These are phyloP conservation scores for Drosophila nr. perissopoda DNA, from an alignment of 2,888 invertebrate genomes.

Conservation along the genomic window DNA sequence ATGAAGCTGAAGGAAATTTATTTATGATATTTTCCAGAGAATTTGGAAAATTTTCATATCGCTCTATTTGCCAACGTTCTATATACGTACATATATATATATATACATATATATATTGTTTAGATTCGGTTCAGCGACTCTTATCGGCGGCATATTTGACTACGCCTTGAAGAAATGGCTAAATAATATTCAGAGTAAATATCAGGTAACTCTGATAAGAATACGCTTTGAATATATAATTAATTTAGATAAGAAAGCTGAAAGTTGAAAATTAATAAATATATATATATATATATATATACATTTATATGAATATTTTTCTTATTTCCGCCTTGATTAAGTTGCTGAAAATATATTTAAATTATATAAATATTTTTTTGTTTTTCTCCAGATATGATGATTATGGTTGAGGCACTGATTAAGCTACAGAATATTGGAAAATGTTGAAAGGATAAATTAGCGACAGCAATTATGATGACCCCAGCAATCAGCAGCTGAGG, in stretches of 20 bases:
- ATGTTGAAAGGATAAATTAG: conserved; percentile 6
- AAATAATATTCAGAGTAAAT: conserved; percentile 57
- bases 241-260: conserved; percentile 30
- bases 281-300: neutral
- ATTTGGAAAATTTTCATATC: conserved; percentile 42
- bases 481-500: conserved; percentile 18
- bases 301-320: neutral
- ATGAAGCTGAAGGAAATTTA: conserved; percentile 30
- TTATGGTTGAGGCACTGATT: neutral
- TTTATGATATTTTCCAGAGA: conserved; percentile 40
- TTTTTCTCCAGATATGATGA: neutral
- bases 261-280: neutral
- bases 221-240: conserved; percentile 40
- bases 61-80: conserved; percentile 1
- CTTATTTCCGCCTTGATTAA: neutral
- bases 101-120: conserved; percentile 10
- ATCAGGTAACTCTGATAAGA: conserved; percentile 65
- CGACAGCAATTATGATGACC: neutral
- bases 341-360: neutral
- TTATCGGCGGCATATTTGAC: conserved; percentile 67
- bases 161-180: conserved; percentile 42
- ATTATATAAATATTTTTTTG: neutral
- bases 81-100: neutral
- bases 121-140: conserved; percentile 17
- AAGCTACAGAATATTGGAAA: neutral